These are phyloP conservation scores for Gymnobelideus leadbeateri DNA, from an alignment of 2,113 vertebrate species.

Conservation along the genomic window DNA sequence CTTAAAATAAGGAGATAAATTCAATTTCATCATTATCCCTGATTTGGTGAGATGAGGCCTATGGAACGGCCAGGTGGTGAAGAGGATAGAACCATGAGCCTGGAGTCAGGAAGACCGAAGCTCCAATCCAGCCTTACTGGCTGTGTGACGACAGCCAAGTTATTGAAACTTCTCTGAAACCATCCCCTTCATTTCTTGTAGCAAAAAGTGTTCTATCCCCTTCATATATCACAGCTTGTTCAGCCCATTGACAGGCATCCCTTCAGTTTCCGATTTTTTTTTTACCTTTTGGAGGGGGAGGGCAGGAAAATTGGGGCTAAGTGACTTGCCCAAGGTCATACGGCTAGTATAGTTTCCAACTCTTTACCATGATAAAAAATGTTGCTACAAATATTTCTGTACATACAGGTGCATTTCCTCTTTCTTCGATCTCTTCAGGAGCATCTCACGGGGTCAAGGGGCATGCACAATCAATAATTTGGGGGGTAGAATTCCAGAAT, in stretches of 20 bases:
- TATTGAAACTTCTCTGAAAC: not conserved
- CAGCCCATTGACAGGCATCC: not conserved
- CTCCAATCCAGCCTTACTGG: too few relatives aligned
- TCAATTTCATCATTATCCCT: not conserved
- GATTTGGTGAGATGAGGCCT: not conserved
- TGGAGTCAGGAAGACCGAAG: too few relatives aligned
- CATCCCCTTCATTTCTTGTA: not conserved
- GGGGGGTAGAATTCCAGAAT: not conserved
- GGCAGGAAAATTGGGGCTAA: too few relatives aligned
- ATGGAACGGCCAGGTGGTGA: not conserved
- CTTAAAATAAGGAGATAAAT: not conserved
- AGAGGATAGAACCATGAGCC: not conserved
- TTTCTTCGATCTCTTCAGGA: not conserved
- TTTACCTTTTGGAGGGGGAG: too few relatives aligned
- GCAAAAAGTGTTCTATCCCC: not conserved
- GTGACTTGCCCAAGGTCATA: too few relatives aligned
- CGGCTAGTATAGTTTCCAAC: not conserved
- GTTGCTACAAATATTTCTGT: not conserved
- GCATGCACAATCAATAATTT: not conserved
- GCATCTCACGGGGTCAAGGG: too few relatives aligned
- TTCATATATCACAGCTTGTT: not conserved
- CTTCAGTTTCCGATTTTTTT: not conserved
- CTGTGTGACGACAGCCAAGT: too few relatives aligned
- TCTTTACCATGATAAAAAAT: not conserved
- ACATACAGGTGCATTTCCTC: not conserved